Base-by-base conservation (phyloP, 2,888 invertebrate species). In the Neuroscelio doddi region DNA sequence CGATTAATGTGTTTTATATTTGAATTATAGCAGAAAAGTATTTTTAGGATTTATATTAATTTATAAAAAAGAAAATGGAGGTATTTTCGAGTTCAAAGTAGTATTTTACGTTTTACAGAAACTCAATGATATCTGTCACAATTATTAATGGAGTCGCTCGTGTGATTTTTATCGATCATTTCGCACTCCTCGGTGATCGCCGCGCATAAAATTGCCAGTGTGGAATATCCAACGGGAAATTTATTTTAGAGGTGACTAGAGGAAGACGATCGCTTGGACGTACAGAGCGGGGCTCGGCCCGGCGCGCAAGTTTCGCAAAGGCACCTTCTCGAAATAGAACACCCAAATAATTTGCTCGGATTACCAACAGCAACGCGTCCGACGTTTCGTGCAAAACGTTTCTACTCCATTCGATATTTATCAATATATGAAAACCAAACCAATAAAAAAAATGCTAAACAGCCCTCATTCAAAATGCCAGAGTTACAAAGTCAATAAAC, bases 301-400 rank as follows among this genome's bases (percentile, higher is more conserved):
- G 77, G 74, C 75, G 76, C 71, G 78, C 73, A 76, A 77, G 78
- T 84, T 84, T 84, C 82, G 84, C 83, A 84, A 84, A 83, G 81
- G 83, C 84, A 84, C 83, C 82, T 84, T 84, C 84, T 83, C 79
- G 78, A 84, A 84, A 84, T 84, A 84, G 84, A 83, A 82, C 83
- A 79, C 83, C 84, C 80, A 84, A 84, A 84, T 84, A 83, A 84
- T 84, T 84, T 84, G 82, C 83, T 84, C 84, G 79, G 77, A 84
- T 83, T 83, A 81, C 81, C 78, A 77, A 66, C 74, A 71, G 71
- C 73, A 71, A 69, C 74, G 74, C 72, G 71, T 63, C 65, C 70
- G 67, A 46, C 71, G 68, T 74, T 68, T 72, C 69, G 69, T 70
- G 66, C 62, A 55, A 62, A n/a, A 66, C 57, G 30, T 34, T 42